phyloP scores from a whole-genome alignment of 2,113 vertebrate species.

The Dipodomys merriami region DNA sequence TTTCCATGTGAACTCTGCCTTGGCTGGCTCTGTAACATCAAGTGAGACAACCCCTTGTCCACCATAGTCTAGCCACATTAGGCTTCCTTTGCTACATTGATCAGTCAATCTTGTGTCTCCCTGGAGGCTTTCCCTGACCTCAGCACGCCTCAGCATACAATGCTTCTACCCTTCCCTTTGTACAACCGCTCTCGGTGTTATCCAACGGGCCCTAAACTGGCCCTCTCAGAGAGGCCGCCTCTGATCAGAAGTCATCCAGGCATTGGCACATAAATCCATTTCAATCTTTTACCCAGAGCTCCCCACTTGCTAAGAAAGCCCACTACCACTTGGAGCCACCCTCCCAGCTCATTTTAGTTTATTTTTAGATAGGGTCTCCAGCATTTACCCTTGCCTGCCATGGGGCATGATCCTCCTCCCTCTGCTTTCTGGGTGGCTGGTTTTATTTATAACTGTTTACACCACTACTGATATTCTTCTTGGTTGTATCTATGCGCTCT shows the following conservation, averaged over 20 bases:
- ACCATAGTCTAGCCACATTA: background rate
- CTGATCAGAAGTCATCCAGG: background rate
- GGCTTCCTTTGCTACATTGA: background rate
- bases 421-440: no score
- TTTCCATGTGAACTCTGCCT: background rate
- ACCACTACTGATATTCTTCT: background rate
- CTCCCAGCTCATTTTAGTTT: no score
- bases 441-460: no score
- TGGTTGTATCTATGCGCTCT: background rate
- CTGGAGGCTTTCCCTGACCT: background rate
- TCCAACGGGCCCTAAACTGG: background rate
- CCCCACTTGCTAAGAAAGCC: no score
- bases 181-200: background rate
- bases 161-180: background rate
- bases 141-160: background rate
- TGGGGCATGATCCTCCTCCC: no score
- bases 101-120: background rate
- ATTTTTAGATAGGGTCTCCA: no score
- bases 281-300: background rate
- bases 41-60: background rate
- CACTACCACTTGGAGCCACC: no score
- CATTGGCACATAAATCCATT: background rate
- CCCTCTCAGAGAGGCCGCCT: background rate
- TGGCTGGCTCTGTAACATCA: background rate
- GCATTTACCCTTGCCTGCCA: no score